These are phyloP conservation scores for Netelia melanura DNA, from an alignment of 2,888 invertebrate species.

Conservation along the genomic window DNA sequence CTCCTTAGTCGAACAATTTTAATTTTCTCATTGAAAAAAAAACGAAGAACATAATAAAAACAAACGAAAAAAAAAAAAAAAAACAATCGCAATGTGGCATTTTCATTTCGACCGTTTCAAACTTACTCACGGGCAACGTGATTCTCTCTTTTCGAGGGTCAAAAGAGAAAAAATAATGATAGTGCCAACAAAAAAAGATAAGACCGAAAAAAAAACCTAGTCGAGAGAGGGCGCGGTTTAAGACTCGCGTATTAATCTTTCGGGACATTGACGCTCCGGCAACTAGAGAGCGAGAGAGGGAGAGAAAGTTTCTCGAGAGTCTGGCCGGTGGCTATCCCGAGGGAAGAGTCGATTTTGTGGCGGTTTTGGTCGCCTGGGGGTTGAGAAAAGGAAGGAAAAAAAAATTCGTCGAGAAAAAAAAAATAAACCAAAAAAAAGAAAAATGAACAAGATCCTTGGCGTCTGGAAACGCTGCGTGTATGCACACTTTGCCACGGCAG, in stretches of 20 bases:
- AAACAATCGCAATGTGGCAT: not conserved
- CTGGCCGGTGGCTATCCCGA: constrained; percentile 40
- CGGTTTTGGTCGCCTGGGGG: constrained; percentile 35
- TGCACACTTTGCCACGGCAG: constrained; percentile 69
- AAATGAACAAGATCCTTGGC: constrained; percentile 42
- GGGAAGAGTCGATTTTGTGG: constrained; percentile 46
- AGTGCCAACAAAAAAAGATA: constrained; percentile 25
- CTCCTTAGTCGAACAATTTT: not conserved
- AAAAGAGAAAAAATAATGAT: constrained; percentile 20
- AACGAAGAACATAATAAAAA: not conserved
- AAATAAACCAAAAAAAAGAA: constrained; percentile 25
- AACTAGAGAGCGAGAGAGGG: not conserved
- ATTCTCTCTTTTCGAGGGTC: not conserved
- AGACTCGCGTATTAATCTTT: constrained; percentile 78
- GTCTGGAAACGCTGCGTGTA: constrained; percentile 52
- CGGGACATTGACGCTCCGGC: constrained; percentile 78
- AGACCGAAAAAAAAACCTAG: constrained; percentile 17
- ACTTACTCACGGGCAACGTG: not conserved
- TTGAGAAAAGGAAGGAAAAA: constrained; percentile 9
- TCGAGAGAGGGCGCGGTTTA: constrained; percentile 44
- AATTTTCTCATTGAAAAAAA: not conserved
- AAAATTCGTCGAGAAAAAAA: constrained; percentile 42
- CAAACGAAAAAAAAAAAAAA: not conserved
- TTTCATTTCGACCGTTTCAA: not conserved
- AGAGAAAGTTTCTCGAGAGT: constrained; percentile 4